Base-by-base conservation (phyloP, 2,888 invertebrate genomes). In the Flexamia atlantica region DNA sequence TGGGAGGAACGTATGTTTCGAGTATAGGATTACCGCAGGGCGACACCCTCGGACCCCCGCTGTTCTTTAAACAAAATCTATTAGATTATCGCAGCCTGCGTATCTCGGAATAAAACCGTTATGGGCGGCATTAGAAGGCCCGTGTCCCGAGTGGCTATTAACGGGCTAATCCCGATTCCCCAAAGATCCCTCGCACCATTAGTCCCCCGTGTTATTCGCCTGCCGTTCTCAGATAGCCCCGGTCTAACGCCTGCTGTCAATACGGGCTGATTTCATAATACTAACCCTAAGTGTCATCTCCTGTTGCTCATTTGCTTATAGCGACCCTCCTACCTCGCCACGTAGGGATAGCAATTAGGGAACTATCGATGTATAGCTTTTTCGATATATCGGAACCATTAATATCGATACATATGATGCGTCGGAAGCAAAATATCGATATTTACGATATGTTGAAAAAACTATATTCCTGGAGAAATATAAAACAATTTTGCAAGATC, bases 1-100 rank as follows among this genome's bases (percentile, higher is more conserved):
- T 76, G 46, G 76, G 76, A 79, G 79, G 79, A 53, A 30, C 79
- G 79, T 79, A 79, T 79, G 79, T 79, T 57, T 57, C 79, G 36
- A 79, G 79, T 53, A 79, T 79, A 17, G 79, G 79, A 79, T 79
- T 79, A 79, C 79, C 57, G 42, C 76, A 76, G 76, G 76, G 76
- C 46, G 14, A 23, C 76, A 76, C 76, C 42, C 76, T 40, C 10
- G 79, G 79, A 7, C n/a, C 79, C 79, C 79, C 57, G 79, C 79
- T 57, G 79, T 53, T 79, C 79, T 79, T 50, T 57, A 57, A 53
- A 57, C 79, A 32, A 32, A 79, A 53, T 79, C 50, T 79, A 79
- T 79, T 32, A 50, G 79, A 79, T 79, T 79, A 79, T 57, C 79
- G 32, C 57, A 50, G 57, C 30, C 50, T 23, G 50, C 25, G 76